Evolutionary conservation across 2,113 vertebrate genomes (phyloP).

Genomic region (Oplegnathus fasciatus): DNA sequence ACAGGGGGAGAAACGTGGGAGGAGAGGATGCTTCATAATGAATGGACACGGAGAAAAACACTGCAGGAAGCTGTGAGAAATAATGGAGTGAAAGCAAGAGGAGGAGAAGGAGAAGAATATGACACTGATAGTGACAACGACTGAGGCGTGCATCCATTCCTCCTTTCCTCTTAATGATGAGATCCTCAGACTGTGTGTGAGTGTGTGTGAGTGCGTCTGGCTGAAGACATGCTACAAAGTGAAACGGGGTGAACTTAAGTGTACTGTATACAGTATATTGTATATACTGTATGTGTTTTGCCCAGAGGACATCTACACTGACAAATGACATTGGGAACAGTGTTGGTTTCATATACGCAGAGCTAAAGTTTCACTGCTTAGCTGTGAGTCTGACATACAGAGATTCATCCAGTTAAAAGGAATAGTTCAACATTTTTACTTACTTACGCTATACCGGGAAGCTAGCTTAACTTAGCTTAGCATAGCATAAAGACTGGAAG

Average conservation of each 20-base stretch:
- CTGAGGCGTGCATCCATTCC: constrained; percentile 27
- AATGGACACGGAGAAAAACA: constrained; percentile 36
- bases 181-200: constrained; percentile 11
- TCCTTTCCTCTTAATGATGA: constrained; percentile 29
- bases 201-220: neutral
- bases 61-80: constrained; percentile 36
- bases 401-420: neutral
- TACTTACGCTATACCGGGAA: neutral
- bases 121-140: constrained; percentile 37
- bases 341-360: neutral
- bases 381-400: neutral
- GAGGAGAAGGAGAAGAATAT: constrained; percentile 21
- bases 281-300: neutral
- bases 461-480: neutral
- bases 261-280: neutral
- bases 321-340: neutral
- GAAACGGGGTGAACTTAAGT: constrained; percentile 10
- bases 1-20: constrained; percentile 26
- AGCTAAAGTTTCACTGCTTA: neutral
- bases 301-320: neutral
- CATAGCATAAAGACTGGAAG: neutral
- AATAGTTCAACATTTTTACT: neutral
- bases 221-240: constrained; percentile 18
- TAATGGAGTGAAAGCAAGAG: constrained; percentile 30
- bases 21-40: constrained; percentile 50